These are phyloP conservation scores for Sarcophaga peregrina DNA, from an alignment of 1,140 invertebrate genomes.

Conservation along the genomic window DNA sequence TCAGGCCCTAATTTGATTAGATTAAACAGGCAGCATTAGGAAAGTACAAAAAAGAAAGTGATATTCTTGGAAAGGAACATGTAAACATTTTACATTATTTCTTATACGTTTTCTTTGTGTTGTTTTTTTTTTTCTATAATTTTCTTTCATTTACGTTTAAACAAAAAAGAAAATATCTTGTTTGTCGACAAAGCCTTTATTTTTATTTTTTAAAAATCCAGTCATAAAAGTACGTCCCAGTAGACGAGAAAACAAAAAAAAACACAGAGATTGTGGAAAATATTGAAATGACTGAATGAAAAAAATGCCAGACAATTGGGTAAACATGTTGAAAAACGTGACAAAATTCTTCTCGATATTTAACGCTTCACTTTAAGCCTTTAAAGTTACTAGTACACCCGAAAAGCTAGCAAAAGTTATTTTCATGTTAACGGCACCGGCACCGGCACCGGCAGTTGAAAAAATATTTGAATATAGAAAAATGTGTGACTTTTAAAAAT, in stretches of 20 bases:
- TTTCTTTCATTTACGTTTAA: not conserved
- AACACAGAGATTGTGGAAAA: not conserved
- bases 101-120: not conserved
- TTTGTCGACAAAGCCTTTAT: not conserved
- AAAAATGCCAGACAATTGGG: slow-evolving; percentile 21
- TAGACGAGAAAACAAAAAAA: too few relatives aligned
- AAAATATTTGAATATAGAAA: too few relatives aligned
- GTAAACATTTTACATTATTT: not conserved
- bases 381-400: too few relatives aligned
- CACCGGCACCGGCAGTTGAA: too few relatives aligned
- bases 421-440: too few relatives aligned
- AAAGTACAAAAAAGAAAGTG: not conserved
- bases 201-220: not conserved
- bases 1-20: slow-evolving; percentile 5
- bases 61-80: not conserved
- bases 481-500: too few relatives aligned
- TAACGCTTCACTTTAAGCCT: too few relatives aligned
- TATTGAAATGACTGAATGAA: not conserved
- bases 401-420: too few relatives aligned
- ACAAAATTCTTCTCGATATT: too few relatives aligned
- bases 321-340: not conserved
- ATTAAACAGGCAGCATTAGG: not conserved
- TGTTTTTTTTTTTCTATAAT: not conserved
- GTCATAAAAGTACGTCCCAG: not conserved
- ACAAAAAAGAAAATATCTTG: not conserved